Evolutionary conservation across 2,113 vertebrate species (phyloP).

Genomic region (Epinephelus lanceolatus): DNA sequence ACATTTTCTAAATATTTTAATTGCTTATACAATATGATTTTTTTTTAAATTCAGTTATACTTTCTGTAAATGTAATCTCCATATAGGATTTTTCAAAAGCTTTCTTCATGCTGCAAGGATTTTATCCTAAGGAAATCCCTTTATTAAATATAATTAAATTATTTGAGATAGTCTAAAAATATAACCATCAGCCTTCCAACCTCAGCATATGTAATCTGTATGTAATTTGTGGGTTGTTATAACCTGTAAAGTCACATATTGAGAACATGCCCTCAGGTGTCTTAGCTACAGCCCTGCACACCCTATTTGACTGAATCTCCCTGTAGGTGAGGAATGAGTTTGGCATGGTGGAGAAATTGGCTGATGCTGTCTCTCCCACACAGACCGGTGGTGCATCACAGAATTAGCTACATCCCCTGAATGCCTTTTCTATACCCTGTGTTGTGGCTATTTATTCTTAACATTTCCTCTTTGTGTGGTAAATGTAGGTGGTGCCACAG

Average conservation of each 20-base stretch:
- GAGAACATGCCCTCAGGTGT: neutral
- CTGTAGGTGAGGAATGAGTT: neutral
- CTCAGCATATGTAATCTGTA: neutral
- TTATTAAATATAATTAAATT: neutral
- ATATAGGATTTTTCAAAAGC: neutral
- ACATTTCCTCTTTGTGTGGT: constrained; percentile 25
- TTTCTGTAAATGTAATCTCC: neutral
- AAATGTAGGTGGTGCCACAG: constrained; percentile 36
- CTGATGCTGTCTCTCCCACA: neutral
- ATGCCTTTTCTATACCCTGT: neutral
- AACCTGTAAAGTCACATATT: neutral
- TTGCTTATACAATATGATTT: too few species aligned
- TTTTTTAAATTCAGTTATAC: too few species aligned
- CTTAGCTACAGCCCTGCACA: neutral
- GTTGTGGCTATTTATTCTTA: constrained; percentile 8
- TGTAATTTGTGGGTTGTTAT: neutral
- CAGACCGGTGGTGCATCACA: neutral
- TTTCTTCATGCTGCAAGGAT: too few species aligned
- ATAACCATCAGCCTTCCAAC: neutral
- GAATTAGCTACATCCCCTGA: neutral
- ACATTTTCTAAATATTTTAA: too few species aligned
- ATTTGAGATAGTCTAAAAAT: neutral
- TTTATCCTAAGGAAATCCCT: neutral
- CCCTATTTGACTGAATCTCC: neutral
- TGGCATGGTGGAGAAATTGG: neutral